phyloP scores from a whole-genome alignment of 2,113 vertebrate genomes.

The Apaloderma vittatum region DNA sequence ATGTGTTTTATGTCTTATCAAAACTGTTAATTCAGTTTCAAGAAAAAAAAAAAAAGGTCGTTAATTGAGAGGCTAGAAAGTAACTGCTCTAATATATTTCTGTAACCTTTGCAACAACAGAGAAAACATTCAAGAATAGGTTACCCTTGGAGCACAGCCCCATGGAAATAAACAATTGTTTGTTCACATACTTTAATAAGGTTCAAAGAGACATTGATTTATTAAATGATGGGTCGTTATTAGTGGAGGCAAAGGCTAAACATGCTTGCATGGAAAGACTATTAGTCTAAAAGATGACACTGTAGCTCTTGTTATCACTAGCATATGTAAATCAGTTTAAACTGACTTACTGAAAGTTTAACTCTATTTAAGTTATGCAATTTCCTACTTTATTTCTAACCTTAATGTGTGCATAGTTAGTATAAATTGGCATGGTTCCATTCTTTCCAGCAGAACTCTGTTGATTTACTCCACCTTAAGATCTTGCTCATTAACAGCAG shows the following conservation, averaged over 20 bases:
- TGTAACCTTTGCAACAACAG: background rate
- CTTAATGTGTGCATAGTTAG: background rate
- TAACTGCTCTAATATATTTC: background rate
- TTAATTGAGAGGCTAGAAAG: background rate
- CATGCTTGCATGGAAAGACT: background rate
- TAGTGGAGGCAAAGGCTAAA: background rate
- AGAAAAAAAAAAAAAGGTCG: background rate
- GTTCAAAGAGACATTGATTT: slow-evolving; percentile 37
- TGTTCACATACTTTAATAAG: slow-evolving; percentile 6
- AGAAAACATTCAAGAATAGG: background rate
- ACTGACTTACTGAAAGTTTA: background rate
- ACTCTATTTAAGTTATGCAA: background rate
- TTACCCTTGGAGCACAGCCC: background rate
- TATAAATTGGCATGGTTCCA: background rate
- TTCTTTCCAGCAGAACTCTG: background rate
- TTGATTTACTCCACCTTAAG: background rate
- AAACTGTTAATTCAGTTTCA: slow-evolving; percentile 4
- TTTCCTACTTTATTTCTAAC: background rate
- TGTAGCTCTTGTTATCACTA: background rate
- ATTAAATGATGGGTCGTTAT: slow-evolving; percentile 8
- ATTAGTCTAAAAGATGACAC: background rate
- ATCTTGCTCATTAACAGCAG: background rate
- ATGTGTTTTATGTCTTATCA: background rate
- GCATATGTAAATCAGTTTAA: background rate
- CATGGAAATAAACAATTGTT: background rate